Conservation (phyloP, 2,113 vertebrate species). For the Rhodinocichla rosea region DNA sequence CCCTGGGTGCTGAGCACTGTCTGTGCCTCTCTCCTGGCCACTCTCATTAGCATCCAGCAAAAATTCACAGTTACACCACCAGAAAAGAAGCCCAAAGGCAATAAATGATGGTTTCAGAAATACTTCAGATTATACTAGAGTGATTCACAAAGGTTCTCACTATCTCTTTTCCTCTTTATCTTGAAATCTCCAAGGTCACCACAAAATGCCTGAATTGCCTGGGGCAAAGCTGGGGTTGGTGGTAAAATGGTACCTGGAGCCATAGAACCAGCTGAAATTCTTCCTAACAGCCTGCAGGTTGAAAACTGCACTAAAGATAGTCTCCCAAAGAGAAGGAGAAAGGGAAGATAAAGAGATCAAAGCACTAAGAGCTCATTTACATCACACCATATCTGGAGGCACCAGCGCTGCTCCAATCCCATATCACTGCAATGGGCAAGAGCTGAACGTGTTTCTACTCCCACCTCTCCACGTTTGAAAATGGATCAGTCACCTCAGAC, state of each 20-base stretch:
- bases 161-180: constrained; percentile 51
- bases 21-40: constrained; percentile 10
- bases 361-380: constrained; percentile 24
- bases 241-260: not conserved
- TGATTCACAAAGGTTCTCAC: constrained; percentile 56
- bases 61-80: not conserved
- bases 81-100: constrained; percentile 36
- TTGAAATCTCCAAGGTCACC: constrained; percentile 44
- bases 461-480: constrained; percentile 46
- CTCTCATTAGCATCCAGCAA: not conserved
- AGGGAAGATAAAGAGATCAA: constrained; percentile 55
- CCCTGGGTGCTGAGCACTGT: not conserved
- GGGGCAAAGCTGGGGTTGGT: not conserved
- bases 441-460: constrained; percentile 46
- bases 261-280: constrained; percentile 6
- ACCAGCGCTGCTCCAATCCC: constrained; percentile 1
- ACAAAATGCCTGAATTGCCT: constrained; percentile 23
- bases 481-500: constrained; percentile 30
- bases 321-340: constrained; percentile 34
- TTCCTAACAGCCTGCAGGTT: constrained; percentile 41
- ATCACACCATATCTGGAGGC: constrained; percentile 46
- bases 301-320: not conserved
- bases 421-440: not conserved
- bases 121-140: constrained; percentile 19
- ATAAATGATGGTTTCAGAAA: constrained; percentile 20